phyloP scores from a whole-genome alignment of 2,888 invertebrate genomes.

The Deilephila porcellus region DNA sequence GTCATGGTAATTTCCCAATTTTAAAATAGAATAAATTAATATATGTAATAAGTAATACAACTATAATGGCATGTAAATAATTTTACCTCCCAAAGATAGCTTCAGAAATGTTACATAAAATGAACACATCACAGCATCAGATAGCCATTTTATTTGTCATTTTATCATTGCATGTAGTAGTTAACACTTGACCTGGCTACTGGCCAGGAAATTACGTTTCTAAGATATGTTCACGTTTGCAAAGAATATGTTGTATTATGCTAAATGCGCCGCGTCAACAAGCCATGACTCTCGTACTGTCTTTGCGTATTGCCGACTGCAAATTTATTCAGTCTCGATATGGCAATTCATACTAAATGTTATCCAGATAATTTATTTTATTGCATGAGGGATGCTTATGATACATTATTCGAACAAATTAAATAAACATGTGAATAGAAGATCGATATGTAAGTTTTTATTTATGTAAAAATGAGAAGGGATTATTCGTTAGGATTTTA shows the following conservation, averaged over 20 bases:
- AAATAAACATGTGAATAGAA: too few relatives aligned
- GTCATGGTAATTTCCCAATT: too few relatives aligned
- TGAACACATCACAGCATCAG: background rate
- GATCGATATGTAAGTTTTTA: too few relatives aligned
- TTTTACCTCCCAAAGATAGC: too few relatives aligned
- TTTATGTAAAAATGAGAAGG: too few relatives aligned
- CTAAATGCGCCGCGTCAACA: slow-evolving; percentile 1
- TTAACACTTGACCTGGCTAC: slow-evolving; percentile 10
- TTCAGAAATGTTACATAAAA: background rate
- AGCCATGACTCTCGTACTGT: background rate
- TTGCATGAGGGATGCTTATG: background rate
- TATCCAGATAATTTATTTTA: background rate
- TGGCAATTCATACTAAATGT: background rate
- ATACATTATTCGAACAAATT: background rate
- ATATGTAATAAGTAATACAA: too few relatives aligned
- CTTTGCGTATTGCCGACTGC: slow-evolving; percentile 3
- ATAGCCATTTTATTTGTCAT: slow-evolving; percentile 2
- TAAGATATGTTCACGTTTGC: background rate
- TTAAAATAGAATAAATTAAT: too few relatives aligned
- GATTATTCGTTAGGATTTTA: too few relatives aligned
- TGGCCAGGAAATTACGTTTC: slow-evolving; percentile 4
- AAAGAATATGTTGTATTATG: background rate
- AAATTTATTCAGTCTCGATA: slow-evolving; percentile 1
- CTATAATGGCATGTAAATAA: too few relatives aligned
- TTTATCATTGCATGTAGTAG: background rate